Evolutionary conservation across 1,140 invertebrate species (phyloP).

Genomic region (Heliothis subflexa): DNA sequence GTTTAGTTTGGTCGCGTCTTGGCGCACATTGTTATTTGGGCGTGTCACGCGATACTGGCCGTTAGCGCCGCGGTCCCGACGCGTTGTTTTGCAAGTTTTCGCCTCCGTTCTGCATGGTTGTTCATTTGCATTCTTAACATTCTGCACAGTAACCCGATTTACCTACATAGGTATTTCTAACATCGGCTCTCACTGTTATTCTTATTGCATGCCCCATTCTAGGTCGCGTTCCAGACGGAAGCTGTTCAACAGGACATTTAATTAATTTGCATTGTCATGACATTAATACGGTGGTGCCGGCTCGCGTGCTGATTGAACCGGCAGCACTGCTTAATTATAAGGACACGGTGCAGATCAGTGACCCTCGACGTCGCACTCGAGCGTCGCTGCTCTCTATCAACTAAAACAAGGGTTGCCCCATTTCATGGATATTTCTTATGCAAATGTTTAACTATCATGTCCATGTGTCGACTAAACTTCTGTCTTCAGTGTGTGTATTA

Average conservation of each 20-base stretch:
- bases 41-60: constrained; percentile 61
- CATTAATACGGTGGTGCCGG: constrained; percentile 66
- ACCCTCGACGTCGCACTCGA: constrained; percentile 53
- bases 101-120: constrained; percentile 84
- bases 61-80: constrained; percentile 62
- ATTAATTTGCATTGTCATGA: constrained; percentile 70
- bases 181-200: constrained; percentile 74
- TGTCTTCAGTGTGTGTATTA: constrained; percentile 81
- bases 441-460: constrained; percentile 83
- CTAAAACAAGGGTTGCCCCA: constrained; percentile 86
- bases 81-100: constrained; percentile 77
- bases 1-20: constrained; percentile 30
- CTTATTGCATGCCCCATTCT: constrained; percentile 79
- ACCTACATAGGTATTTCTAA: constrained; percentile 78
- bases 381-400: constrained; percentile 62
- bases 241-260: constrained; percentile 62
- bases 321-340: constrained; percentile 68
- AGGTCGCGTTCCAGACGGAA: constrained; percentile 70
- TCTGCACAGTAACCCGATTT: constrained; percentile 81
- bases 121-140: constrained; percentile 83
- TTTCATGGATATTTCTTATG: constrained; percentile 84
- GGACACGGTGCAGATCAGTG: constrained; percentile 57
- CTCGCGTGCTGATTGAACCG: constrained; percentile 52
- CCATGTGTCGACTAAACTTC: constrained; percentile 83
- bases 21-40: constrained; percentile 47